Evolutionary conservation across 2,888 invertebrate genomes (phyloP), one percentile per base, ranked within the genome.

Genomic region (Leptopilina drosophilae): DNA sequence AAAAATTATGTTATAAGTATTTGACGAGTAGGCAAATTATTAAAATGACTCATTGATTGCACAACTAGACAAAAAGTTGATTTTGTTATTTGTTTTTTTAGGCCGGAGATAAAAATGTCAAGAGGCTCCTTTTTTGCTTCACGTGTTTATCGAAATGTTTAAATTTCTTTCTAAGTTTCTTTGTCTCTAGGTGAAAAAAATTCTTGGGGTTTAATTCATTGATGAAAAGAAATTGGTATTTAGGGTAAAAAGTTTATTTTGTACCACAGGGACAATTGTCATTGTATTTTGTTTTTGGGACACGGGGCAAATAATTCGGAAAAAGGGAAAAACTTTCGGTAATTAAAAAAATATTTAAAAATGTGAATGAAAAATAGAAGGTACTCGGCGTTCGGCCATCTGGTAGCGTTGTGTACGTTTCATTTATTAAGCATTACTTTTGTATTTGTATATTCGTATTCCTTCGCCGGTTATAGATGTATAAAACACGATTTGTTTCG

Each of bases 371-470:
- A 20, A 9, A 62, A 62, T 62, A 15, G 15, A 20, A 59, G 26
- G 73, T 73, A 73, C 11, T 73, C 56, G 33, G 73, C 56, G 26
- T 59, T 73, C 56, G 59, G 73, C 73, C 73, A 73, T 73, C 73
- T 73, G 73, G 73, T 73, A 73, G 73, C 73, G 56, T 73, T 73
- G 73, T 73, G 73, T 73, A 73, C 73, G 56, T 64, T 64, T 64
- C 64, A 14, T 73, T 73, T 73, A 73, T 73, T 73, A 56, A 73
- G 73, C 56, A 73, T 73, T 73, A 33, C 56, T 42, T 42, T 73
- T 6, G 56, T 33, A 73, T 56, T 73, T 73, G 73, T 33, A 33
- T 59, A 73, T 73, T 56, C 26, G n/a, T 49, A 53, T 15, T 73
- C 33, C 33, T 33, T 73, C 56, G 73, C 56, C 73, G 56, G 73